These are phyloP conservation scores for Orius insidiosus DNA, from an alignment of 1,140 invertebrate genomes.

Conservation along the genomic window DNA sequence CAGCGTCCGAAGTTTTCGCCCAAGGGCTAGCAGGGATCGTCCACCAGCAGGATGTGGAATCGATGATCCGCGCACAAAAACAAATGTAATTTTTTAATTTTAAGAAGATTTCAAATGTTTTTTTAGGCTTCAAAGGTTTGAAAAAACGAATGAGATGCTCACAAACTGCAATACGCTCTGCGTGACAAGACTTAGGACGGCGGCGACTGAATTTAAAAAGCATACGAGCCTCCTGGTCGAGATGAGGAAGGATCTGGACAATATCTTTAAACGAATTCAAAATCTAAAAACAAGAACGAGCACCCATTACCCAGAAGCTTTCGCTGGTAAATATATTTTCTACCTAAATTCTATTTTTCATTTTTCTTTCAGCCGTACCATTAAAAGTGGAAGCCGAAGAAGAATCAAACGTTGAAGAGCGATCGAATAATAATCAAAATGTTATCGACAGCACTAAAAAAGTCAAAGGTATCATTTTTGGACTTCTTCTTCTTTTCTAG, in stretches of 20 bases:
- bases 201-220: conserved; percentile 71
- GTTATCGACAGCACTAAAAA: conserved; percentile 28
- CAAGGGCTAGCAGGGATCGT: conserved; percentile 78
- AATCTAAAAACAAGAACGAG: conserved; percentile 64
- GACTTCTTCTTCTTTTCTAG: too few relatives aligned
- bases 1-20: conserved; percentile 76
- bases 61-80: conserved; percentile 78
- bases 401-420: conserved; percentile 3
- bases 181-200: conserved; percentile 56
- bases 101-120: conserved; percentile 10
- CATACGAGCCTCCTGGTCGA: conserved; percentile 59
- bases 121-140: conserved; percentile 77
- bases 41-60: conserved; percentile 76
- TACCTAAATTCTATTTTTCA: background rate
- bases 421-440: conserved; percentile 38
- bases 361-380: background rate
- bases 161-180: conserved; percentile 86
- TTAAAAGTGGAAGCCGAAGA: background rate
- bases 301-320: conserved; percentile 74
- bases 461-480: conserved; percentile 1
- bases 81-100: conserved; percentile 48
- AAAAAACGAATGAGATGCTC: conserved; percentile 95
- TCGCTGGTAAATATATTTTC: conserved; percentile 30
- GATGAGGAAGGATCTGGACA: conserved; percentile 44
- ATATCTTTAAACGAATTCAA: conserved; percentile 38